phyloP scores from a whole-genome alignment of 2,888 invertebrate genomes.

The Xestoiulus laeticollis region DNA sequence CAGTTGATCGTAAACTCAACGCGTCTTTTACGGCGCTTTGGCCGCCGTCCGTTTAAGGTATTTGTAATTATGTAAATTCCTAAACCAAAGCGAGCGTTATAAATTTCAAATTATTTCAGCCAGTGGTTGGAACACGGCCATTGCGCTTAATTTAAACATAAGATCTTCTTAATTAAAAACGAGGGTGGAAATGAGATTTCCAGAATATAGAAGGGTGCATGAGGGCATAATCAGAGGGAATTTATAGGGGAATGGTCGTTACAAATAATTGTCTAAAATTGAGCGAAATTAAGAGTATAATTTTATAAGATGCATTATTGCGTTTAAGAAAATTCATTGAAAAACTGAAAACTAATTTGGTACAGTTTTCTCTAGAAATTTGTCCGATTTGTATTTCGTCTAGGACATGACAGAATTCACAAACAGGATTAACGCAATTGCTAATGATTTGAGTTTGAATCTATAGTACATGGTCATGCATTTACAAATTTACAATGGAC shows the following conservation, averaged over 20 bases:
- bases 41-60: neutral
- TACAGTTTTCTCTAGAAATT: no score
- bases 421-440: no score
- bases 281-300: neutral
- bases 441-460: no score
- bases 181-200: neutral
- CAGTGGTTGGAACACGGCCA: neutral
- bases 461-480: no score
- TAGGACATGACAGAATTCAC: no score
- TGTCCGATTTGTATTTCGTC: no score
- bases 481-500: no score
- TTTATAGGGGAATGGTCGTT: neutral
- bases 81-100: neutral
- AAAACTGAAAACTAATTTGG: neutral
- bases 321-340: neutral
- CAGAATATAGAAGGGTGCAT: neutral
- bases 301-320: neutral
- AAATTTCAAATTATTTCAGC: conserved; percentile 33
- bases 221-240: neutral
- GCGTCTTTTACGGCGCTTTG: neutral
- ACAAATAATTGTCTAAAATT: conserved; percentile 1
- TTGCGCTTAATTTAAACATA: neutral
- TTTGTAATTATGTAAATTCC: neutral
- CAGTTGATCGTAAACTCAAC: neutral
- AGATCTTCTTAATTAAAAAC: neutral